Evolutionary conservation across 2,113 vertebrate species (phyloP).

Genomic region (Chloebia gouldiae): DNA sequence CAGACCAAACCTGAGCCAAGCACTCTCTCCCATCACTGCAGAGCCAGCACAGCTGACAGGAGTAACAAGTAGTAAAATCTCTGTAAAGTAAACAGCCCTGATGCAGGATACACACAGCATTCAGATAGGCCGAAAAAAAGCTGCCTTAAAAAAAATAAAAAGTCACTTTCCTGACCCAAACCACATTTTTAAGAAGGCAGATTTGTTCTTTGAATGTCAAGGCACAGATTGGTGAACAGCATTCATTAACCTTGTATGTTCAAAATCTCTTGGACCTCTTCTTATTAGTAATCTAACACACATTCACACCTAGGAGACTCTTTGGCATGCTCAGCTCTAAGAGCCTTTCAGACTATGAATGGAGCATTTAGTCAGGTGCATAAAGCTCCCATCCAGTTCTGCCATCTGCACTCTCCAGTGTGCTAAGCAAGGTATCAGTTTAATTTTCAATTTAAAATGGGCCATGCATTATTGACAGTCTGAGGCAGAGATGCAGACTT

Average conservation of each 20-base stretch:
- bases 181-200: not conserved
- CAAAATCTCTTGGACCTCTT: not conserved
- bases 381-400: not conserved
- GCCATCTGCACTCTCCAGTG: not conserved
- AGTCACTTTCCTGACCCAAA: not conserved
- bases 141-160: not conserved
- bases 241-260: not conserved
- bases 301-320: not conserved
- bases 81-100: constrained; percentile 34
- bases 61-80: constrained; percentile 61
- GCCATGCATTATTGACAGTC: not conserved
- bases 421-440: not conserved
- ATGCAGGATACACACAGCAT: not conserved
- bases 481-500: not conserved
- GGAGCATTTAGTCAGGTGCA: constrained; percentile 31
- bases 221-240: not conserved
- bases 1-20: not conserved
- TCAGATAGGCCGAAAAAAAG: not conserved
- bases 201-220: not conserved
- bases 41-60: constrained; percentile 52
- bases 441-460: not conserved
- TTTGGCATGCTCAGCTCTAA: not conserved
- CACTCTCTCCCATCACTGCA: not conserved
- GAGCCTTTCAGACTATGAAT: constrained; percentile 15
- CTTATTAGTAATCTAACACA: not conserved